Evolutionary conservation across 2,888 invertebrate species (phyloP).

Genomic region (Muscina levida): DNA sequence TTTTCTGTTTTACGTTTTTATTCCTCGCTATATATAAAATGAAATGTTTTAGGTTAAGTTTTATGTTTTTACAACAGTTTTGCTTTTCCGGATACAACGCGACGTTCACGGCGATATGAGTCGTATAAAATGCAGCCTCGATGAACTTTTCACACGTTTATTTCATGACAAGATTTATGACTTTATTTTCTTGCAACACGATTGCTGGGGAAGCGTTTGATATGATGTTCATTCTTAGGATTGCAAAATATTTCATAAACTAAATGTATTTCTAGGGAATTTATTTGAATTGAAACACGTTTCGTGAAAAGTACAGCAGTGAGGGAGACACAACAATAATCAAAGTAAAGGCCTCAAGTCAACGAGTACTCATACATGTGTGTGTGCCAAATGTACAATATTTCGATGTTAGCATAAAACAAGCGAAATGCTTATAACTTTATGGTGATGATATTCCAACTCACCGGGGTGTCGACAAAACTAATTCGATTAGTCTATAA

Average conservation of each 20-base stretch:
- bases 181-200: constrained; percentile 45
- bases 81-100: neutral
- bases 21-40: neutral
- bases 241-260: constrained; percentile 41
- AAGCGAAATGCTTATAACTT: too few species aligned
- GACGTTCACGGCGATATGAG: neutral
- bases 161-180: constrained; percentile 50
- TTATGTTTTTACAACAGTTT: neutral
- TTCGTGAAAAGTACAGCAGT: constrained; percentile 28
- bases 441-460: too few species aligned
- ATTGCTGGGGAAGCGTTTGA: constrained; percentile 35
- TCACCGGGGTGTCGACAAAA: too few species aligned
- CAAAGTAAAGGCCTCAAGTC: too few species aligned
- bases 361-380: too few species aligned
- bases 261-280: constrained; percentile 31
- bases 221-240: constrained; percentile 31
- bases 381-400: too few species aligned
- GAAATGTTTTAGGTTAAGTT: neutral
- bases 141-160: constrained; percentile 49
- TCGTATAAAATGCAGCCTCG: neutral
- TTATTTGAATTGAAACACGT: constrained; percentile 40
- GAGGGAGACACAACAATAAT: too few species aligned
- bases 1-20: too few species aligned
- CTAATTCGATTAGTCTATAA: too few species aligned
- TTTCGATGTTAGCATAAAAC: too few species aligned